Conservation (phyloP, 1,140 invertebrate genomes). For the Atta texana region DNA sequence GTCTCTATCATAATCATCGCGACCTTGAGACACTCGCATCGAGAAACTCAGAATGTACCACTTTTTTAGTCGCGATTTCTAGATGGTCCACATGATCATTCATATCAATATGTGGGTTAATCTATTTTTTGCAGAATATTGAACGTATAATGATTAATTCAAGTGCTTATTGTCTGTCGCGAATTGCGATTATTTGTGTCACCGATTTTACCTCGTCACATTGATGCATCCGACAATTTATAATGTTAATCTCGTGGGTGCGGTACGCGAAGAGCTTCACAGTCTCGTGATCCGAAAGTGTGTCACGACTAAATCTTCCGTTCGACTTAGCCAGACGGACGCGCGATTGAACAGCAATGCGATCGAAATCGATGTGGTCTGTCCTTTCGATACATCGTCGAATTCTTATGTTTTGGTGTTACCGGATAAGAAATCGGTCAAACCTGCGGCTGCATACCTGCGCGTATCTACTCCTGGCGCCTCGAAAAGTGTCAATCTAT, state of each 20-base stretch:
- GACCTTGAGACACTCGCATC: conserved; percentile 41
- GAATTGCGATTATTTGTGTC: neutral
- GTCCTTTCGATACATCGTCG: conserved; percentile 42
- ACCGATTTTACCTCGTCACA: conserved; percentile 1
- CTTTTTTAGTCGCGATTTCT: conserved; percentile 53
- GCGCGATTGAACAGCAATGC: conserved; percentile 39
- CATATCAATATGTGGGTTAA: conserved; percentile 61
- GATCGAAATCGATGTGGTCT: conserved; percentile 56
- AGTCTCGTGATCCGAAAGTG: conserved; percentile 70
- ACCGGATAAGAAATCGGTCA: conserved; percentile 70
- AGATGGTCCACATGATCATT: neutral
- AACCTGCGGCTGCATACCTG: conserved; percentile 65
- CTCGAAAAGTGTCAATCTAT: conserved; percentile 53
- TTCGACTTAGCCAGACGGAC: conserved; percentile 62
- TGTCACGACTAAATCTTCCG: conserved; percentile 72
- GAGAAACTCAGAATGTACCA: conserved; percentile 26
- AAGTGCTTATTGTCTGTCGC: neutral
- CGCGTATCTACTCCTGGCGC: conserved; percentile 51
- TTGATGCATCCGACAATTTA: conserved; percentile 68
- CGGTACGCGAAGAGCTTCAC: conserved; percentile 47
- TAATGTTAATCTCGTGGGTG: conserved; percentile 80
- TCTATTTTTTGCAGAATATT: conserved; percentile 53
- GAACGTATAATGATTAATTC: conserved; percentile 8
- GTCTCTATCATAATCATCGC: neutral
- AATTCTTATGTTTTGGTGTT: conserved; percentile 69